Evolutionary conservation across 2,797 vertebrate species (phyloP).

Genomic region (Xyrichtys novacula): DNA sequence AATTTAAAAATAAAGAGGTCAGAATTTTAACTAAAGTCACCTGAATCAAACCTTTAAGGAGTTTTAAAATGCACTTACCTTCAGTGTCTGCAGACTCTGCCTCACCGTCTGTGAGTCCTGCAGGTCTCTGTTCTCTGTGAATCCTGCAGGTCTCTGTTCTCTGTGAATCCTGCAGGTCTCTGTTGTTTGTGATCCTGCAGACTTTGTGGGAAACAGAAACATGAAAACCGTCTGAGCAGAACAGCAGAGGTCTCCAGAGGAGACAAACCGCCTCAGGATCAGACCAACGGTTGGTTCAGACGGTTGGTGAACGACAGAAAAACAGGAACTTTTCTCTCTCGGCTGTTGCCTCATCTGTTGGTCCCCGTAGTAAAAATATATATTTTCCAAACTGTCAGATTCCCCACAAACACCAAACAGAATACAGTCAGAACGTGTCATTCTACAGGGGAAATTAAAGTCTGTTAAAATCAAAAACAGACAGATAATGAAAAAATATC

Average conservation of each 20-base stretch:
- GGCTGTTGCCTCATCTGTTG: slow-evolving; percentile 1
- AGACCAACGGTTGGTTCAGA: slow-evolving; percentile 34
- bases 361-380: too few relatives aligned
- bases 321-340: slow-evolving; percentile 58
- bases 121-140: not conserved
- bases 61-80: slow-evolving; percentile 14
- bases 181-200: not conserved
- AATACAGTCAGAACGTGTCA: too few relatives aligned
- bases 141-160: not conserved
- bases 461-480: too few relatives aligned
- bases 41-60: too few relatives aligned
- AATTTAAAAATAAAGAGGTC: too few relatives aligned
- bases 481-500: too few relatives aligned
- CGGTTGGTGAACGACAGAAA: slow-evolving; percentile 38
- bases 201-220: slow-evolving; percentile 23
- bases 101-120: not conserved
- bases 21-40: too few relatives aligned
- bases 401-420: not conserved
- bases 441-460: too few relatives aligned
- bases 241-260: slow-evolving; percentile 52
- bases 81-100: not conserved
- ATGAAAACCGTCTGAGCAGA: slow-evolving; percentile 35
- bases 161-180: not conserved
- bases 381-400: slow-evolving; percentile 26
- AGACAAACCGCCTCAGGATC: slow-evolving; percentile 54